Evolutionary conservation across 2,113 vertebrate species (phyloP), one percentile per base, ranked within the genome.

Genomic region (Turdus rufiventris): DNA sequence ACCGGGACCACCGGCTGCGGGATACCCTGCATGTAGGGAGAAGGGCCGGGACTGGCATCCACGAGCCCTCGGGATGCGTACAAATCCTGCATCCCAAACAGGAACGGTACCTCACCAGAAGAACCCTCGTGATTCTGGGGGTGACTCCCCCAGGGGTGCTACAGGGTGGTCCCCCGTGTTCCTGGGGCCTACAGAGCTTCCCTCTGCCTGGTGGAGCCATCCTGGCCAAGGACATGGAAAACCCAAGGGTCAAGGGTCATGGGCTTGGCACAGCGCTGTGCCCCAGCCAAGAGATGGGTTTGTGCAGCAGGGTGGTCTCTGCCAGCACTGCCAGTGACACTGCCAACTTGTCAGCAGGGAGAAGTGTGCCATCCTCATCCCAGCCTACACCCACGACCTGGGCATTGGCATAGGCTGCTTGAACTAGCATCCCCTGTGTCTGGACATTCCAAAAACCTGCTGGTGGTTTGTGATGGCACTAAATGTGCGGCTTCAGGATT

Each of bases 401-500:
- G 34, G 13, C 10, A 47, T 4, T 8, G 33, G 54, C 11, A 47
- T 42, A 31, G 0, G 0, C 25, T 31, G 19, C 48, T 67, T 0
- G 0, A 68, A 21, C 34, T 51, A 5, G 31, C 51, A 23, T 4
- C 4, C 2, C 3, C 38, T 75, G 34, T 7, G 17, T 28, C 34
- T 91, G 33, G 50, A 48, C 29, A 51, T 38, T 20, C 23, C 48
- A 58, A 67, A 71, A 83, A 67, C 5, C 25, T 45, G 17, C 20
- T 0, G 0, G 4, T 66, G 26, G 11, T 47, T 91, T 47, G 25
- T 5, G 5, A 45, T 2, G 3, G 15, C 33, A 58, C 29, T 25
- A 33, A 86, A 74, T 36, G 62, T 1, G 8, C 36, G 21, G 45
- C 25, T 87, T 80, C 40, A 62, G 68, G 63, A 17, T 19, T 76